Conservation (phyloP, 2,888 invertebrate species). For the Troglohyphantes excavatus region DNA sequence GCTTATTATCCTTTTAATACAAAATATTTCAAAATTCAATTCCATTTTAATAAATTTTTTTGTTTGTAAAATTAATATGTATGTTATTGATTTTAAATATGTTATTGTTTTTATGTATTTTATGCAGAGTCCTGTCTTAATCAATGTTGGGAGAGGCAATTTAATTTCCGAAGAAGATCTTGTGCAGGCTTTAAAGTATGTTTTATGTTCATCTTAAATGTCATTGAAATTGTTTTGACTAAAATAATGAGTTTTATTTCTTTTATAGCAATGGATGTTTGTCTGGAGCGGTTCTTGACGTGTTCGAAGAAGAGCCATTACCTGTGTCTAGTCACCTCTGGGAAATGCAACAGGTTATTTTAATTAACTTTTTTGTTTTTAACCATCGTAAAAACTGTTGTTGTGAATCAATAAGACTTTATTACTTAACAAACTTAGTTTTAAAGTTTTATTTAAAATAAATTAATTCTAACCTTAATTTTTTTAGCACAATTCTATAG, state of each 20-base stretch:
- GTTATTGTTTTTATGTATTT: no score
- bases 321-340: slow-evolving; percentile 53
- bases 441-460: background rate
- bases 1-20: no score
- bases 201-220: background rate
- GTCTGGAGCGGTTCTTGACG: slow-evolving; percentile 60
- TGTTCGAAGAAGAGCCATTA: slow-evolving; percentile 68
- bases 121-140: slow-evolving; percentile 67
- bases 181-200: slow-evolving; percentile 44
- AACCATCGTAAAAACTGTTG: background rate
- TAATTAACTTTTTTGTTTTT: background rate
- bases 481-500: no score
- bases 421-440: background rate
- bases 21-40: no score
- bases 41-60: no score
- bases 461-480: no score
- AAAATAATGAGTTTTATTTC: slow-evolving; percentile 6
- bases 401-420: background rate
- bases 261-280: slow-evolving; percentile 42
- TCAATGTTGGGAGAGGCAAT: slow-evolving; percentile 71
- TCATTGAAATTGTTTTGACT: background rate
- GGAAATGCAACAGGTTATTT: slow-evolving; percentile 48
- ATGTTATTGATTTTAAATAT: no score
- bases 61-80: no score
- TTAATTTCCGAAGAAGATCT: slow-evolving; percentile 53